Evolutionary conservation across 2,797 vertebrate species (phyloP).

Genomic region (Cyprinodon diabolis): DNA sequence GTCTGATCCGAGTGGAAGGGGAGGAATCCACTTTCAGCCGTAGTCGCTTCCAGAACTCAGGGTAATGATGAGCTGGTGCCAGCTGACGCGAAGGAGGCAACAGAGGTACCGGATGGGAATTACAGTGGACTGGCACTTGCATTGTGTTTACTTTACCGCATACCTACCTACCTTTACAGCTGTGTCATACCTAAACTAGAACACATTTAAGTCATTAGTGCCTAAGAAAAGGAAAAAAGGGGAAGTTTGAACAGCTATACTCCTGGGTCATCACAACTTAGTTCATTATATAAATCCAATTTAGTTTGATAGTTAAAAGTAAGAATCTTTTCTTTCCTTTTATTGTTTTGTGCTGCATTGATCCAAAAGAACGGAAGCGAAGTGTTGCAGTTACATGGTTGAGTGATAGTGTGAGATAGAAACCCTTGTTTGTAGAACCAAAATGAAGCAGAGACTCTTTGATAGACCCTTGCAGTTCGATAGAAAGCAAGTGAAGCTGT

Average conservation of each 20-base stretch:
- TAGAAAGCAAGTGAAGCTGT: constrained; percentile 51
- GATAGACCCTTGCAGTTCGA: constrained; percentile 53
- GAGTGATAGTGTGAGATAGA: constrained; percentile 14
- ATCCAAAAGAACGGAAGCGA: constrained; percentile 22
- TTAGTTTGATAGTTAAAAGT: constrained; percentile 7
- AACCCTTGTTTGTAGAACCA: constrained; percentile 50
- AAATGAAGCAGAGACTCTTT: constrained; percentile 51
- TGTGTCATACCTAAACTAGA: too few species aligned
- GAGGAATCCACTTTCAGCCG: too few species aligned
- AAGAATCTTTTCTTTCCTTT: background rate
- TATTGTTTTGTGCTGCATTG: constrained; percentile 5
- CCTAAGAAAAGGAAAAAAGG: background rate
- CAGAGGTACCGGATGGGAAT: too few species aligned
- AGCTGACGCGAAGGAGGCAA: too few species aligned
- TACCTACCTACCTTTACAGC: too few species aligned
- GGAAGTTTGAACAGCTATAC: too few species aligned
- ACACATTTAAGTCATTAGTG: background rate
- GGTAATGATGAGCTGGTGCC: too few species aligned
- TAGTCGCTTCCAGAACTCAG: too few species aligned
- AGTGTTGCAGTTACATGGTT: constrained; percentile 23
- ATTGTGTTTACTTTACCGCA: too few species aligned
- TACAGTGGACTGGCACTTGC: too few species aligned
- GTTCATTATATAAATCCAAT: background rate
- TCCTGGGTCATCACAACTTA: too few species aligned
- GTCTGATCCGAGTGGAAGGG: too few species aligned